Evolutionary conservation across 2,888 invertebrate genomes (phyloP).

Genomic region (Volucella bombylans): DNA sequence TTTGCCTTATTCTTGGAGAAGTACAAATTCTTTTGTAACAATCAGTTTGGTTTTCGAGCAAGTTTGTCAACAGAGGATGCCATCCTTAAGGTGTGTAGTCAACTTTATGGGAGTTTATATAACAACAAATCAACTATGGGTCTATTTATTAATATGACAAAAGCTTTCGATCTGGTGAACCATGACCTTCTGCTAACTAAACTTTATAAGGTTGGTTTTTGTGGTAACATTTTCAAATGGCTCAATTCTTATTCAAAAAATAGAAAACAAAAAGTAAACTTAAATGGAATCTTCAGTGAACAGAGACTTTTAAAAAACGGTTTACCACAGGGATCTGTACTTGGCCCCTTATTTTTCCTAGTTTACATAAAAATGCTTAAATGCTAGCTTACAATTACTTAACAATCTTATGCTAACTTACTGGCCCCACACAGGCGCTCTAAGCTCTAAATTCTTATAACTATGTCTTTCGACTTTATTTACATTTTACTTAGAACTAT

Average conservation of each 20-base stretch:
- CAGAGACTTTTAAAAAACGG: background rate
- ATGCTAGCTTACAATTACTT: too few relatives aligned
- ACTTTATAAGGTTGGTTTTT: conserved; percentile 10
- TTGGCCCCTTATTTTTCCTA: conserved; percentile 25
- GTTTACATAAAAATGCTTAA: too few relatives aligned
- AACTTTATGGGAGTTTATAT: conserved; percentile 17
- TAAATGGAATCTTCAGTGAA: background rate
- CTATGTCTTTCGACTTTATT: too few relatives aligned
- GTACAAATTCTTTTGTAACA: conserved; percentile 4
- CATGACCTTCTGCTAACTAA: conserved; percentile 16
- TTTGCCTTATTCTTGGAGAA: background rate
- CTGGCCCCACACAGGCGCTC: too few relatives aligned
- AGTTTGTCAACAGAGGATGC: too few relatives aligned
- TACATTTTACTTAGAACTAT: too few relatives aligned
- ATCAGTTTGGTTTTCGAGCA: conserved; percentile 7
- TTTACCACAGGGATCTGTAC: conserved; percentile 29
- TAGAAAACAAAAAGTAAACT: background rate
- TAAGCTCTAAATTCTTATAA: too few relatives aligned
- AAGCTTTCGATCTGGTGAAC: too few relatives aligned
- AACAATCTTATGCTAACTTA: conserved; percentile 10
- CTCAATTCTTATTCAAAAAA: background rate
- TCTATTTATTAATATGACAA: too few relatives aligned
- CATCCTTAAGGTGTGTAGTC: conserved; percentile 20
- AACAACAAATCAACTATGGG: conserved; percentile 6
- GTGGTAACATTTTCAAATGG: conserved; percentile 14